Conservation (phyloP, 1,140 invertebrate genomes). For the Dendrolimus punctatus region DNA sequence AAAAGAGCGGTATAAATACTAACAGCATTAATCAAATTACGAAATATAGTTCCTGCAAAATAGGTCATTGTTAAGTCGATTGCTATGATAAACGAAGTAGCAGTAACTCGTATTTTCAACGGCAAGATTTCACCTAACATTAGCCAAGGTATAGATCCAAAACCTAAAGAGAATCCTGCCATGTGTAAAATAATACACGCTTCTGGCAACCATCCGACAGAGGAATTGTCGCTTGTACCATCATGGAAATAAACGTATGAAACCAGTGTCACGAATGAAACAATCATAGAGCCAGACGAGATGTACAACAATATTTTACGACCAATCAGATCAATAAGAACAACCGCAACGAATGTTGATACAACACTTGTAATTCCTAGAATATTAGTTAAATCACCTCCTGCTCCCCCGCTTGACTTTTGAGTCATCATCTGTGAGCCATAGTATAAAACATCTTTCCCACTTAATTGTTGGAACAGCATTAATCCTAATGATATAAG, state of each 20-base stretch:
- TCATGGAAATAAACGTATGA: slow-evolving; percentile 82
- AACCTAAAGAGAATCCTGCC: slow-evolving; percentile 91
- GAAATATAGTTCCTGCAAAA: slow-evolving; percentile 91
- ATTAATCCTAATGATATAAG: slow-evolving; percentile 88
- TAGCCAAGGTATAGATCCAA: slow-evolving; percentile 94
- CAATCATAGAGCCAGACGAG: slow-evolving; percentile 82
- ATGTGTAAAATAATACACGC: slow-evolving; percentile 88
- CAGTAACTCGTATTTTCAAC: slow-evolving; percentile 84
- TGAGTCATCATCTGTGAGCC: slow-evolving; percentile 91
- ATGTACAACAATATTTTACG: slow-evolving; percentile 89
- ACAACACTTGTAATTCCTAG: slow-evolving; percentile 91
- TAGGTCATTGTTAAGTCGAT: slow-evolving; percentile 94
- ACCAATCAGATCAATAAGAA: slow-evolving; percentile 87
- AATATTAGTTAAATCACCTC: slow-evolving; percentile 84
- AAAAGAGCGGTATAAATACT: slow-evolving; percentile 85
- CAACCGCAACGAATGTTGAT: slow-evolving; percentile 88
- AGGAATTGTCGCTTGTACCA: slow-evolving; percentile 67
- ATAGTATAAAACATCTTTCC: slow-evolving; percentile 95
- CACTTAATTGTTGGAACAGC: slow-evolving; percentile 95
- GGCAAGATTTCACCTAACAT: slow-evolving; percentile 94
- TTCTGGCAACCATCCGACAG: slow-evolving; percentile 86
- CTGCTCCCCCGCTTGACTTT: slow-evolving; percentile 81
- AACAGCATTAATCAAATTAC: slow-evolving; percentile 76
- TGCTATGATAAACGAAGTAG: slow-evolving; percentile 87
- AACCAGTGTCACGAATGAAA: slow-evolving; percentile 81